These are phyloP conservation scores for Dexiosoma caninum DNA, from an alignment of 2,888 invertebrate species.

Conservation along the genomic window DNA sequence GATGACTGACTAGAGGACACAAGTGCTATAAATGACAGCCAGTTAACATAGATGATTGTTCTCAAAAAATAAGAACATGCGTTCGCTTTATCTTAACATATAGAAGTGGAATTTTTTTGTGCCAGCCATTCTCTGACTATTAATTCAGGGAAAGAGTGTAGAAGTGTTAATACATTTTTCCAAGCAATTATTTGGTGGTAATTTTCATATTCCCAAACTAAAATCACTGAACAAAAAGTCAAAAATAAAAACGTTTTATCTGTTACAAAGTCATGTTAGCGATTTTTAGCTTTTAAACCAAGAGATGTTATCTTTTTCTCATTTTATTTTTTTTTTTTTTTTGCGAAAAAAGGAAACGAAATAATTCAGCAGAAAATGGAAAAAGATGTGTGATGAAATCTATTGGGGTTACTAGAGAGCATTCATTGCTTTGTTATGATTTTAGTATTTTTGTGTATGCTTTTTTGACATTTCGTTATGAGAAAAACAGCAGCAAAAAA, in stretches of 20 bases:
- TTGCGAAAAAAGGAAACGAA: background rate
- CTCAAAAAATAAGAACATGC: no score
- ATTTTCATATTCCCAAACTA: background rate
- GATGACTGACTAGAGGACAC: no score
- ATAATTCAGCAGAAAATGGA: background rate
- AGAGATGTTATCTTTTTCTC: constrained; percentile 3
- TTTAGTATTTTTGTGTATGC: constrained; percentile 71
- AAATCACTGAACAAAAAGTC: background rate
- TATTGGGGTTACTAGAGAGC: constrained; percentile 42
- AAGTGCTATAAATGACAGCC: no score
- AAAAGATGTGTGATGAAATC: background rate
- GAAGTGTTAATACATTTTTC: no score
- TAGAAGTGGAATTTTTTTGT: no score
- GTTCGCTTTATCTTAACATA: no score
- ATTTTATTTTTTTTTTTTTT: background rate
- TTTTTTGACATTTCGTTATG: constrained; percentile 69
- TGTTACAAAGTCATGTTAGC: constrained; percentile 31
- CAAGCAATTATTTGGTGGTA: no score
- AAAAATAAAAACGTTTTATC: constrained; percentile 3
- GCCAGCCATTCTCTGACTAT: no score
- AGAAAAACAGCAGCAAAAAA: background rate
- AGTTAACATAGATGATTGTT: no score
- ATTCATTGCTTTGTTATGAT: constrained; percentile 63
- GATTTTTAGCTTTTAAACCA: constrained; percentile 4
- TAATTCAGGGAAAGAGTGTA: no score